Percentiles rank a stretch among this genome's conserved stretches.
Evolutionary conservation across 2,888 invertebrate species (phyloP).

Genomic region (Xestia sexstrigata): DNA sequence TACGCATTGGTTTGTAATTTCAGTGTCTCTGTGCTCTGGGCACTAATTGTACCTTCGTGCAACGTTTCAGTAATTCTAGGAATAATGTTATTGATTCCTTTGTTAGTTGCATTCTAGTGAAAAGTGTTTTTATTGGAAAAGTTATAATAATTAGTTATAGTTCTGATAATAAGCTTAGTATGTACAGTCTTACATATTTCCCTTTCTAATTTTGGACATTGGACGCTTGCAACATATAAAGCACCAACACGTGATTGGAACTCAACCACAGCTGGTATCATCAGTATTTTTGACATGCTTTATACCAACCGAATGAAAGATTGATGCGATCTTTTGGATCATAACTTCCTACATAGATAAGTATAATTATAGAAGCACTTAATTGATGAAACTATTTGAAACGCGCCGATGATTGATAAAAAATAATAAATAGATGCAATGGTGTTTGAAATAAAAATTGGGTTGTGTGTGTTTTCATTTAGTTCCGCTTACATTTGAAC

Average conservation of each 20-base stretch:
- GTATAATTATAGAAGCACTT: slow-evolving; percentile 66
- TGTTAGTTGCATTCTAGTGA: neutral
- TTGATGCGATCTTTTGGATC: slow-evolving; percentile 55
- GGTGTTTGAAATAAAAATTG: slow-evolving; percentile 41
- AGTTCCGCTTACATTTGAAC: slow-evolving; percentile 29
- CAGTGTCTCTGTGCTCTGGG: slow-evolving; percentile 41
- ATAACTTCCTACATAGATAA: slow-evolving; percentile 45
- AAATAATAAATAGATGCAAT: slow-evolving; percentile 48
- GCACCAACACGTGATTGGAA: neutral
- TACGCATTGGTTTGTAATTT: slow-evolving; percentile 48
- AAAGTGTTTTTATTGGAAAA: neutral
- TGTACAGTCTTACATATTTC: neutral
- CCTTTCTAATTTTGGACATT: neutral
- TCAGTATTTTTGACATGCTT: slow-evolving; percentile 19
- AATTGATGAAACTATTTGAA: slow-evolving; percentile 49
- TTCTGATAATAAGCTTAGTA: no score
- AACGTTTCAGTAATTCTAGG: slow-evolving; percentile 44
- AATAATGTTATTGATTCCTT: slow-evolving; percentile 29
- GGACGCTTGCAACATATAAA: neutral
- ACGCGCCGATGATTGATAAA: slow-evolving; percentile 62
- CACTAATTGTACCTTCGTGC: slow-evolving; percentile 60
- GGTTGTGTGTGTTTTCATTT: slow-evolving; percentile 16
- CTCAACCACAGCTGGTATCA: neutral
- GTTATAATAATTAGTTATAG: no score
- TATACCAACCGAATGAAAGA: slow-evolving; percentile 54